Conservation (phyloP, 2,113 vertebrate species). For the Vicugna pacos region DNA sequence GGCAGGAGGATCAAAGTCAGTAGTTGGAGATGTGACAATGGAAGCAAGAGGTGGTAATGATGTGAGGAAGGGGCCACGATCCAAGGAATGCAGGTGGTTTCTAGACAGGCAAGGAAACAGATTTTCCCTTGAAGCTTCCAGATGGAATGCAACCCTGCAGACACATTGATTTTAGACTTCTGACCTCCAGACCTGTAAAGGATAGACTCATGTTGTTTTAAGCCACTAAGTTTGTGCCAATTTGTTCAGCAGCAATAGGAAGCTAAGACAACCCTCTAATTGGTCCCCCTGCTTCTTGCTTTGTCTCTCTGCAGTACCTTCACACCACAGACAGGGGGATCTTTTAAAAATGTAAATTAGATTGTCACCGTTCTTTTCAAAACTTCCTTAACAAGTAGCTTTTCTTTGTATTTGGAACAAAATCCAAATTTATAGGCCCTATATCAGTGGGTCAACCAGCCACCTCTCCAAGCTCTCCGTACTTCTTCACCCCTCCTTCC, state of each 20-base stretch:
- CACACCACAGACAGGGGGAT: background rate
- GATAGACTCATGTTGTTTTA: conserved; percentile 8
- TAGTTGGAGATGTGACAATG: background rate
- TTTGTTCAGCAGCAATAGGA: background rate
- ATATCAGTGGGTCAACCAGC: background rate
- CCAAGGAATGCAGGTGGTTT: background rate
- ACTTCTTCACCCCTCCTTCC: background rate
- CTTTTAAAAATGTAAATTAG: conserved; percentile 34
- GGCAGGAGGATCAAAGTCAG: background rate
- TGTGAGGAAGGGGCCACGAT: background rate
- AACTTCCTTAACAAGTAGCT: conserved; percentile 32
- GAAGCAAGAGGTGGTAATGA: background rate
- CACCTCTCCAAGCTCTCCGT: background rate
- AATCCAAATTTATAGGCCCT: background rate
- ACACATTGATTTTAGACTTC: conserved; percentile 13
- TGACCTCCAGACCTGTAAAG: background rate
- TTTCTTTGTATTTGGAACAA: conserved; percentile 49
- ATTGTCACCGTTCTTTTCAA: background rate
- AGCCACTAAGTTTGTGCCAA: background rate
- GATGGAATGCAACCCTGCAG: background rate
- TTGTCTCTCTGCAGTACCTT: background rate
- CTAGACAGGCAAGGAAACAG: background rate
- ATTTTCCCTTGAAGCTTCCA: background rate
- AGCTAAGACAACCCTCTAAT: background rate
- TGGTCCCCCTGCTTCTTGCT: background rate